A percentile compares a stretch with the other conserved stretches of the same genome.
phyloP scores from a whole-genome alignment of 2,888 invertebrate species.

The Gonocerus acuteangulatus region DNA sequence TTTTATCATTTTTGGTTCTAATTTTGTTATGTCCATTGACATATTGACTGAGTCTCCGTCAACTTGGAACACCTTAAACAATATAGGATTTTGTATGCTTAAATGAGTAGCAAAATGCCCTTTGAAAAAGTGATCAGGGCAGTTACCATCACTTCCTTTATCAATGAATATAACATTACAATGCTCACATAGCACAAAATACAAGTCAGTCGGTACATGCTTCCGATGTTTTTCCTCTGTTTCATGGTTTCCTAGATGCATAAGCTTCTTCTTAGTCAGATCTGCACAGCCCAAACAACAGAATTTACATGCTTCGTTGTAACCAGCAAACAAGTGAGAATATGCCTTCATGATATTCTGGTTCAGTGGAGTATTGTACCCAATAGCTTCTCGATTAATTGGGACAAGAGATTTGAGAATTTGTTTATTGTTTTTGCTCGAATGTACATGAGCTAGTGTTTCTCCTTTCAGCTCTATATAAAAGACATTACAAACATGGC shows the following conservation, averaged over 20 bases:
- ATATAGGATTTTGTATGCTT: too few species aligned
- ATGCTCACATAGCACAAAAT: not conserved
- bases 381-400: not conserved
- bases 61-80: too few species aligned
- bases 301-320: not conserved
- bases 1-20: too few species aligned
- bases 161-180: constrained; percentile 17
- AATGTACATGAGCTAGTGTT: not conserved
- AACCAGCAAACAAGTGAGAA: not conserved
- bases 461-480: constrained; percentile 13
- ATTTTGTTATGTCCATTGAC: too few species aligned
- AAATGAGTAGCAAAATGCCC: not conserved
- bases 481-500: constrained; percentile 11
- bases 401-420: not conserved
- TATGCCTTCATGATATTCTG: not conserved
- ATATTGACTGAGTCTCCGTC: too few species aligned
- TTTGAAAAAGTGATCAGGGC: not conserved
- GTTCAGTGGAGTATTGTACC: not conserved
- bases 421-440: not conserved
- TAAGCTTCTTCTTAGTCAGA: not conserved
- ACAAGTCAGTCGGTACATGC: too few species aligned
- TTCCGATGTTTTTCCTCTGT: not conserved
- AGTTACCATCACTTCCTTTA: too few species aligned
- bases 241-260: not conserved
- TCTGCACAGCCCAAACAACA: constrained; percentile 5